phyloP scores from a whole-genome alignment of 37 sponge, comb jelly and placozoan species.

The Halisarca cf. caerulea region DNA sequence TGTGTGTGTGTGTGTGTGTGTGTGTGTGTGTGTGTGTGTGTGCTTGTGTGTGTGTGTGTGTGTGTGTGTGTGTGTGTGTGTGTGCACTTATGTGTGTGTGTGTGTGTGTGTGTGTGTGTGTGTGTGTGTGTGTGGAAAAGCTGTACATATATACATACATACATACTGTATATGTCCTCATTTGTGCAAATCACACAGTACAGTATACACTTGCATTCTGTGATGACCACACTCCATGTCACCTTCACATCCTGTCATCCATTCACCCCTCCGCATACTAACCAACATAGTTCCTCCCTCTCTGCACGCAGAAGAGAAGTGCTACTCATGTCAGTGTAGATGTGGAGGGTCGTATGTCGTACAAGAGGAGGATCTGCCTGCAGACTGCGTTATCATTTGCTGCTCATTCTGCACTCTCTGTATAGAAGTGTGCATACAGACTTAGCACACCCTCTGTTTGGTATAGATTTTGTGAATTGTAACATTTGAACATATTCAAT shows the following conservation, averaged over 20 bases:
- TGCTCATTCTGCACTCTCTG: constrained; percentile 11
- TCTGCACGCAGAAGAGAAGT: not conserved
- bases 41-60: not conserved
- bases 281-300: too few relatives aligned
- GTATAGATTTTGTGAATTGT: too few relatives aligned
- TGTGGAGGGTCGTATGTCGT: constrained; percentile 12
- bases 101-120: not conserved
- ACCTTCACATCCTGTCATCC: too few relatives aligned
- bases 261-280: too few relatives aligned
- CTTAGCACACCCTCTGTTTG: too few relatives aligned
- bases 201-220: too few relatives aligned
- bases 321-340: not conserved
- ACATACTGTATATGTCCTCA: too few relatives aligned
- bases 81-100: not conserved
- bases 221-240: too few relatives aligned
- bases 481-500: too few relatives aligned
- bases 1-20: not conserved
- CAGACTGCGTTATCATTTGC: not conserved
- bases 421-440: not conserved
- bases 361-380: not conserved
- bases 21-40: constrained; percentile 7
- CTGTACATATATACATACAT: not conserved
- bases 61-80: not conserved
- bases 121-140: not conserved
- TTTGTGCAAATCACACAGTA: too few relatives aligned